phyloP scores from a whole-genome alignment of 2,888 invertebrate species.

The Drosophila nr. medialis region DNA sequence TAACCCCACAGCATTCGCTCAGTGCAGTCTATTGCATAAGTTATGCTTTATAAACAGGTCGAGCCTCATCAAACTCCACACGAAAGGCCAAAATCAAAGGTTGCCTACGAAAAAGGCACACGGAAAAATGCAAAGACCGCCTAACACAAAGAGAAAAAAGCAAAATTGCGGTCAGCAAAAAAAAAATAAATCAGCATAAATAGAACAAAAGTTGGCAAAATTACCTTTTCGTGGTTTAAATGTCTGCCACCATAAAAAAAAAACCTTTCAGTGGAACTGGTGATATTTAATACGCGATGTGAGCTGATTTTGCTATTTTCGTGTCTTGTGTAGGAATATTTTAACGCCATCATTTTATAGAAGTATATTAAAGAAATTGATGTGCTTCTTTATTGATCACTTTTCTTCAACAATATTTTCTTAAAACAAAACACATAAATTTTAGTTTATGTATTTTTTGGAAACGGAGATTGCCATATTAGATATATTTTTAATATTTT shows the following conservation, averaged over 20 bases:
- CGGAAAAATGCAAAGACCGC: constrained; percentile 33
- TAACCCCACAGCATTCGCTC: constrained; percentile 7
- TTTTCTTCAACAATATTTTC: not conserved
- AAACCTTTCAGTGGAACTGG: constrained; percentile 28
- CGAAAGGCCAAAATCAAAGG: constrained; percentile 72
- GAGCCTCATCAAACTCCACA: constrained; percentile 52
- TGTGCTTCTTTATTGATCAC: not conserved
- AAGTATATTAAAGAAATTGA: not conserved
- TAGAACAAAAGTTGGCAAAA: constrained; percentile 72
- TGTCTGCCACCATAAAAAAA: constrained; percentile 61
- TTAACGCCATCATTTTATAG: constrained; percentile 4
- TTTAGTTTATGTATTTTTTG: not conserved
- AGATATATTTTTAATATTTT: not conserved
- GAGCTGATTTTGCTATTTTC: constrained; percentile 11
- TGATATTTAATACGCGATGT: constrained; percentile 32
- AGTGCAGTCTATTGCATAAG: constrained; percentile 57
- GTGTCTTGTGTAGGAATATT: not conserved
- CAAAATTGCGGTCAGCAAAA: constrained; percentile 24
- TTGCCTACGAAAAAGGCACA: constrained; percentile 39
- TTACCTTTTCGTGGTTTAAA: constrained; percentile 80
- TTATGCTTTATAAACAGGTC: constrained; percentile 53
- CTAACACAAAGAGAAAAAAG: constrained; percentile 34
- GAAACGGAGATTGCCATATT: accelerated
- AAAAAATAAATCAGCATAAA: constrained; percentile 59
- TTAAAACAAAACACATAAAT: not conserved